phyloP scores from a whole-genome alignment of 2,888 invertebrate genomes.

The Drosophila pseudotakahashii region DNA sequence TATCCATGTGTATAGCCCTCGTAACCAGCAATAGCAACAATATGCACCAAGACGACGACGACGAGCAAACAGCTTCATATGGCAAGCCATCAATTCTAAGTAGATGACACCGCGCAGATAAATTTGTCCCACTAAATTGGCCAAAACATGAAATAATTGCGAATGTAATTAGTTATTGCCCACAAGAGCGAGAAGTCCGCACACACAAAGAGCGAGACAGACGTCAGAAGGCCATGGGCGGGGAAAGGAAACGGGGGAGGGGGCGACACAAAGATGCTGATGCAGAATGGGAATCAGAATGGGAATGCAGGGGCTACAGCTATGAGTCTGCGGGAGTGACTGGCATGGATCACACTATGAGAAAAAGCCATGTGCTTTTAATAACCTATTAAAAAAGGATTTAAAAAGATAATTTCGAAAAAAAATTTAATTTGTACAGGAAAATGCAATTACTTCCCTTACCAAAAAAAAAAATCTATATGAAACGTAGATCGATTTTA shows the following conservation, averaged over 20 bases:
- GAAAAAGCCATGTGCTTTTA: not conserved
- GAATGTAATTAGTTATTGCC: conserved; percentile 85
- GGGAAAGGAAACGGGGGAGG: not conserved
- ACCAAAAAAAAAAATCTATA: no score
- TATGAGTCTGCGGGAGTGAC: conserved; percentile 19
- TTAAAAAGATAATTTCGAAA: no score
- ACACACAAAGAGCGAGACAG: conserved; percentile 32
- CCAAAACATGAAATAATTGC: conserved; percentile 85
- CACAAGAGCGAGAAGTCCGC: conserved; percentile 70
- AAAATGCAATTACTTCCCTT: no score
- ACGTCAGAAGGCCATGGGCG: conserved; percentile 35
- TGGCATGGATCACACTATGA: conserved; percentile 10
- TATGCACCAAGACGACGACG: conserved; percentile 30
- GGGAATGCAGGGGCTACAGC: conserved; percentile 11
- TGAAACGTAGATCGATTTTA: no score
- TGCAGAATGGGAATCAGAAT: conserved; percentile 25
- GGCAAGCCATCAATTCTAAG: conserved; percentile 83
- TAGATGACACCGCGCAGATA: conserved; percentile 85
- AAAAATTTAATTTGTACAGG: no score
- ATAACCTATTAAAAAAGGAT: no score
- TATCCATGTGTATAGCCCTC: not conserved
- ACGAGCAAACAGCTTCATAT: conserved; percentile 58
- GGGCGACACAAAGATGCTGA: conserved; percentile 33
- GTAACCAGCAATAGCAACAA: conserved; percentile 22
- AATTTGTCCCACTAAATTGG: conserved; percentile 85